Conservation (phyloP, 1,140 invertebrate genomes). For the Drosophila ercepeae region DNA sequence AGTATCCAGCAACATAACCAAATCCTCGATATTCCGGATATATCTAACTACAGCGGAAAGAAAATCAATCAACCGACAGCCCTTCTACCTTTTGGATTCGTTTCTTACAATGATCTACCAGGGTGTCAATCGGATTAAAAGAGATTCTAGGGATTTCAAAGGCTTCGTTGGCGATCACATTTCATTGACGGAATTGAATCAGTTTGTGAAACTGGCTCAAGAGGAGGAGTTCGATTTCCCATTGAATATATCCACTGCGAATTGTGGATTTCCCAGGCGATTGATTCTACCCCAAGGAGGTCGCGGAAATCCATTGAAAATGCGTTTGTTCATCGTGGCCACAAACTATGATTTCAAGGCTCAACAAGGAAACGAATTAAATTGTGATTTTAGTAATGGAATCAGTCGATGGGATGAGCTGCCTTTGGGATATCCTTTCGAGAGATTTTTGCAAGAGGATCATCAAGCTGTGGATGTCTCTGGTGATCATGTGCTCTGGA, state of each 20-base stretch:
- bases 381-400: conserved; percentile 51
- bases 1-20: conserved; percentile 41
- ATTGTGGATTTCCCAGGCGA: conserved; percentile 53
- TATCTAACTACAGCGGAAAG: conserved; percentile 38
- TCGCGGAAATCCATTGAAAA: background rate
- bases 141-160: conserved; percentile 32
- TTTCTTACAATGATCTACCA: conserved; percentile 39
- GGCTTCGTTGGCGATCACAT: conserved; percentile 43
- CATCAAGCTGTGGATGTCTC: background rate
- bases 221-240: conserved; percentile 44
- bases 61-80: conserved; percentile 8
- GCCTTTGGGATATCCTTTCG: conserved; percentile 52
- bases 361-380: conserved; percentile 25
- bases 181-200: conserved; percentile 43
- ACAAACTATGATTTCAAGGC: conserved; percentile 50
- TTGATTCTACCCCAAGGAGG: conserved; percentile 43
- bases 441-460: conserved; percentile 19
- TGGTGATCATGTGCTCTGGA: conserved; percentile 25
- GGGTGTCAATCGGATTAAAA: conserved; percentile 37
- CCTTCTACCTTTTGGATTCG: conserved; percentile 52
- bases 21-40: conserved; percentile 35
- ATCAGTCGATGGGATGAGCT: conserved; percentile 54
- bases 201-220: conserved; percentile 47
- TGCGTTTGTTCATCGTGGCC: conserved; percentile 36
- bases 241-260: conserved; percentile 47